Conservation (phyloP, 1,140 invertebrate genomes). For the Macrosteles quadrilineatus region DNA sequence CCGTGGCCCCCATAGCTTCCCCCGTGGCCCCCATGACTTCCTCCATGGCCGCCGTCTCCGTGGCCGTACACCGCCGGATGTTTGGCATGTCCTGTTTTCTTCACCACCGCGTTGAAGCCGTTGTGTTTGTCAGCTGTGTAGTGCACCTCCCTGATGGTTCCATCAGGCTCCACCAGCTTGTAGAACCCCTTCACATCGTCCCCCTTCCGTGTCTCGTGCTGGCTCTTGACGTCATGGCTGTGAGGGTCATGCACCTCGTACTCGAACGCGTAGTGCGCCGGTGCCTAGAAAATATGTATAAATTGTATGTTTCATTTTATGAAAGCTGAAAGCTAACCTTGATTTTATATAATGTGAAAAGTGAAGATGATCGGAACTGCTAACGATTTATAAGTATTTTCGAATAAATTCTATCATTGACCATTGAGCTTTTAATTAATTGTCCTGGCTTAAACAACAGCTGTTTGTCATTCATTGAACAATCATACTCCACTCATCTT, state of each 20-base stretch:
- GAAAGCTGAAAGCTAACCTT: not conserved
- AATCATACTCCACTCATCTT: too few relatives aligned
- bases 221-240: constrained; percentile 56
- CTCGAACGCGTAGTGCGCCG: constrained; percentile 56
- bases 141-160: constrained; percentile 52
- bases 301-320: not conserved
- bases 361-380: too few relatives aligned
- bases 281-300: constrained; percentile 38
- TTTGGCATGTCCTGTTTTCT: constrained; percentile 42
- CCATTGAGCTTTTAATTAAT: too few relatives aligned
- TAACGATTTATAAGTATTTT: too few relatives aligned
- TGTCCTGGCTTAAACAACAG: too few relatives aligned
- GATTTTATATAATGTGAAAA: too few relatives aligned
- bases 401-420: too few relatives aligned
- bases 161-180: constrained; percentile 53
- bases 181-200: constrained; percentile 57
- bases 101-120: constrained; percentile 53
- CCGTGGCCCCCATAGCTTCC: constrained; percentile 19
- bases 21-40: constrained; percentile 8
- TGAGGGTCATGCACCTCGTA: constrained; percentile 59
- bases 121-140: constrained; percentile 53
- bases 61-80: constrained; percentile 29
- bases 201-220: constrained; percentile 55
- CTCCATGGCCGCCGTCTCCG: constrained; percentile 15
- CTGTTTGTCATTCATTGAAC: too few relatives aligned